These are phyloP conservation scores for Choreutis nemorana DNA, from an alignment of 2,888 invertebrate species.

Conservation along the genomic window DNA sequence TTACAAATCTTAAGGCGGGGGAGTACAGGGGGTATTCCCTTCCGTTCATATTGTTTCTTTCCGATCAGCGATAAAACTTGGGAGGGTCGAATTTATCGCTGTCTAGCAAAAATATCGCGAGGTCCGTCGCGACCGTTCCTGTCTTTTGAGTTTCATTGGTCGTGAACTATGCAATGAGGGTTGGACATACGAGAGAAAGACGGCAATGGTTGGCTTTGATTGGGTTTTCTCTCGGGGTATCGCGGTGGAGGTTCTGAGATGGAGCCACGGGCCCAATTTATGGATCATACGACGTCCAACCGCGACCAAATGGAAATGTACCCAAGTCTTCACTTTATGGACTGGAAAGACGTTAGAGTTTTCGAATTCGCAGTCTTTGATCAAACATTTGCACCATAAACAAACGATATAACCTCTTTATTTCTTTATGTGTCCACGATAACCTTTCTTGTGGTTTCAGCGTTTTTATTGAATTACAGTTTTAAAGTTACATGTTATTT, in stretches of 20 bases:
- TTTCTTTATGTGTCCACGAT: too few species aligned
- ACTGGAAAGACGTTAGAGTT: constrained; percentile 26
- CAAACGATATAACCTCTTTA: too few species aligned
- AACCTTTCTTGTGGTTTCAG: too few species aligned
- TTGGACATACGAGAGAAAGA: neutral
- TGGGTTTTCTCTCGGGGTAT: constrained; percentile 3
- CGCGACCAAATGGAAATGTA: constrained; percentile 30
- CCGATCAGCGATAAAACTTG: constrained; percentile 33
- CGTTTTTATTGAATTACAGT: too few species aligned
- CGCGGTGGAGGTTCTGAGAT: constrained; percentile 15
- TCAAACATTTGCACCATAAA: too few species aligned
- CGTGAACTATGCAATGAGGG: too few species aligned
- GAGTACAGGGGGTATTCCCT: too few species aligned
- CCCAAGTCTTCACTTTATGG: constrained; percentile 29
- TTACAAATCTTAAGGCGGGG: too few species aligned
- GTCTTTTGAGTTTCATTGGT: constrained; percentile 8
- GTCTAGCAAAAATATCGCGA: constrained; percentile 13
- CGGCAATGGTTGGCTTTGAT: constrained; percentile 12
- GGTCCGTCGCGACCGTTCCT: constrained; percentile 1
- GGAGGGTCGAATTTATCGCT: constrained; percentile 28
- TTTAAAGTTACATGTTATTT: too few species aligned
- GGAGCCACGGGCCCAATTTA: constrained; percentile 29
- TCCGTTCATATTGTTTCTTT: constrained; percentile 36
- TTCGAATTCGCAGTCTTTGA: too few species aligned
- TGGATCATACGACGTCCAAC: constrained; percentile 27